Base-by-base conservation (phyloP, 2,113 vertebrate species). In the Morphnarchus princeps region DNA sequence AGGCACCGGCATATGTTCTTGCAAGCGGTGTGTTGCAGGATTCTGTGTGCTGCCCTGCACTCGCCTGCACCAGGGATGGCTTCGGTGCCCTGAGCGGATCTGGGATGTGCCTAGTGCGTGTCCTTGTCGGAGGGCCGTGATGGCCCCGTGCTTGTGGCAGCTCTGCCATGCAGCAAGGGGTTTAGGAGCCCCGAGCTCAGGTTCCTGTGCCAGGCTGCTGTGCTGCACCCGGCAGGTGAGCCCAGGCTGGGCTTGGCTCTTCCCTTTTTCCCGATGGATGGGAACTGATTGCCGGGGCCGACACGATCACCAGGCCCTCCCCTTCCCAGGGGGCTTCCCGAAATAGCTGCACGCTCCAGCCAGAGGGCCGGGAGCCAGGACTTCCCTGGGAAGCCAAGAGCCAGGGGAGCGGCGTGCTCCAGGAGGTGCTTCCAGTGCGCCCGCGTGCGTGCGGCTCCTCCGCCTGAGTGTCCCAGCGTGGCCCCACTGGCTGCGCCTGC, bases 261-360 rank as follows among this genome's bases (percentile, higher is more conserved):
- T 92, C 81, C n/a, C 59, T 85, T 96, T 90, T 90, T 65, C 76
- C 69, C 31, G 4, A n/a, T 92, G 83, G 95, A 59, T 89, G 87
- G 89, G 93, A 96, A 54, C 77, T 63, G 90, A 97, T 83, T 6
- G 63, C 59, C 0, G 28, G 78, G 97, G 92, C 83, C 13, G 16
- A 72, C 65, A 61, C 0, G 10, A 82, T 87, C 21, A 38, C 83
- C 0, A 3, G 43, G 63, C 90, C 94, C 87, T 95, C 87, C 94
- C 78, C 57, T 95, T 91, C 82, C 57, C 55, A 5, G 45, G 95
- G 97, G 95, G 96, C 96, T 92, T 95, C 97, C 96, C 17, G 52
- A 98, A 97, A 97, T 98, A 97, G 96, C 95, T 93, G 86, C 90
- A 81, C 6, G 38, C 87, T 94, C 93, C 86, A 93, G 97, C 97